Percentiles rank a stretch among this genome's conserved stretches.
These are phyloP conservation scores for Pilophorus perplexus DNA, from an alignment of 2,888 invertebrate genomes.

Conservation along the genomic window DNA sequence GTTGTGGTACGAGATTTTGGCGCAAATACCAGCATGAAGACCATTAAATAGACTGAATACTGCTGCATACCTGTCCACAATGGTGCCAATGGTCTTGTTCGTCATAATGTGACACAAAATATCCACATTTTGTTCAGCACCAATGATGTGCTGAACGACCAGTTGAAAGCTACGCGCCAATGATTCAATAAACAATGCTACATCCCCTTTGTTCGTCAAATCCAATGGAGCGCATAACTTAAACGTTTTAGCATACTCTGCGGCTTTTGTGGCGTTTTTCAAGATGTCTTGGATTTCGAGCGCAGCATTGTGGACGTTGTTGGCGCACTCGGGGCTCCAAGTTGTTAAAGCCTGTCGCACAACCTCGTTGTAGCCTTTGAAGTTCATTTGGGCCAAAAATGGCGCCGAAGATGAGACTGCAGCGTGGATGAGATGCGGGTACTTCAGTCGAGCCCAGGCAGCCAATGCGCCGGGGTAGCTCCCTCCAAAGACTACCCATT, in stretches of 20 bases:
- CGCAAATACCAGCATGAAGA: slow-evolving; percentile 78
- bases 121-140: slow-evolving; percentile 82
- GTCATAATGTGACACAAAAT: slow-evolving; percentile 75
- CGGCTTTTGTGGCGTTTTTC: slow-evolving; percentile 59
- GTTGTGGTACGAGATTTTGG: too few relatives aligned
- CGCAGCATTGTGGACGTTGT: neutral
- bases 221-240: slow-evolving; percentile 75
- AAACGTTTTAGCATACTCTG: slow-evolving; percentile 30
- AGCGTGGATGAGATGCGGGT: neutral
- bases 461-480: neutral
- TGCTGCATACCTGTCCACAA: slow-evolving; percentile 59
- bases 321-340: neutral
- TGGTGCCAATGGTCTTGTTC: slow-evolving; percentile 59
- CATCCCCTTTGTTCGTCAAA: slow-evolving; percentile 61
- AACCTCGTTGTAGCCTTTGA: neutral
- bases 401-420: neutral
- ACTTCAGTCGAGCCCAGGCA: neutral
- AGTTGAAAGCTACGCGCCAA: slow-evolving; percentile 84
- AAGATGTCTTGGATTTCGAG: neutral
- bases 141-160: slow-evolving; percentile 91
- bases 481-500: neutral
- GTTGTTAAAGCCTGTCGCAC: neutral
- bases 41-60: slow-evolving; percentile 72
- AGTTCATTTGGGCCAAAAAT: neutral
- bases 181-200: slow-evolving; percentile 76